Conservation (phyloP, 2,797 vertebrate species). For the Acanthopagrus latus region DNA sequence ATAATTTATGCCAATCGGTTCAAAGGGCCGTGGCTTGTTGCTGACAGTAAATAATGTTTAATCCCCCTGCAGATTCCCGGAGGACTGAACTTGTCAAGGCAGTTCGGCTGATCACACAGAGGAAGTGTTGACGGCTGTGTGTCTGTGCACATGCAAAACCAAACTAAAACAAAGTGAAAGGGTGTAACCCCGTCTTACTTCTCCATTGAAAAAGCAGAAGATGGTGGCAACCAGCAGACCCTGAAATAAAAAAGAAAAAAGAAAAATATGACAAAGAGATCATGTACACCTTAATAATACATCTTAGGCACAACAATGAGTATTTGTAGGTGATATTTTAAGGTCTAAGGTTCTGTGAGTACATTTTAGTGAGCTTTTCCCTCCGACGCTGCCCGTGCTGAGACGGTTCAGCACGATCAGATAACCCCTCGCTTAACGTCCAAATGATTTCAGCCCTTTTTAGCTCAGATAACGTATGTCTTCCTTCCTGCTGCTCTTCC, state of each 20-base stretch:
- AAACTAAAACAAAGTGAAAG: conserved; percentile 12
- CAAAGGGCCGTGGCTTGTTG: conserved; percentile 23
- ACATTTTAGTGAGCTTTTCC: conserved; percentile 30
- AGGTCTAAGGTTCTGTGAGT: background rate
- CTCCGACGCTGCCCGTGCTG: conserved; percentile 8
- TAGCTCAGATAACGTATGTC: conserved; percentile 60
- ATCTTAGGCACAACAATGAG: background rate
- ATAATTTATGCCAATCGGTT: conserved; percentile 46
- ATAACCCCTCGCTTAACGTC: conserved; percentile 56
- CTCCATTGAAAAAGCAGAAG: conserved; percentile 99
- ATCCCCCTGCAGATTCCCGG: conserved; percentile 4
- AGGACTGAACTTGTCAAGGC: conserved; percentile 19
- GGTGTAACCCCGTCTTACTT: conserved; percentile 85
- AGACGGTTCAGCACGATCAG: conserved; percentile 47
- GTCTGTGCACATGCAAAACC: conserved; percentile 1
- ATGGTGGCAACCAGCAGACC: conserved; percentile 97
- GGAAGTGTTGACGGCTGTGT: conserved; percentile 73
- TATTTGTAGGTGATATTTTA: background rate
- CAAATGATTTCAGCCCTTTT: conserved; percentile 40
- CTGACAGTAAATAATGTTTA: conserved; percentile 37
- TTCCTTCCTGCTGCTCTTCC: conserved; percentile 72
- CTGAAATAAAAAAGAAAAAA: conserved; percentile 80
- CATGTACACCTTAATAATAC: background rate
- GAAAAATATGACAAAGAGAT: conserved; percentile 5
- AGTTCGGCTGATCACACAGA: conserved; percentile 13